Evolutionary conservation across 1,140 invertebrate species (phyloP), one percentile per base, ranked within the genome.

Genomic region (Trachymyrmex cornetzi): DNA sequence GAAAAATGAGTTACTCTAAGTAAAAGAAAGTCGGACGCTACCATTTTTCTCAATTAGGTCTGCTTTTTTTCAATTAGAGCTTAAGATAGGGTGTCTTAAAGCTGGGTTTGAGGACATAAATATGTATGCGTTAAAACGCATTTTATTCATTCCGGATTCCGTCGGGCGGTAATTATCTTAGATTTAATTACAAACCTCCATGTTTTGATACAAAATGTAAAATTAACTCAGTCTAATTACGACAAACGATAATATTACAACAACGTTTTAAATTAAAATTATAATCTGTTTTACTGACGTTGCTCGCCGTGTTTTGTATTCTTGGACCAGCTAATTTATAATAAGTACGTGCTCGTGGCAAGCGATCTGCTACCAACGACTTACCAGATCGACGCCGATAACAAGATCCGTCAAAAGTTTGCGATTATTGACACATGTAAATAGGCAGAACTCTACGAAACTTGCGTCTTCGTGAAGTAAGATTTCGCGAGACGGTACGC

Each of bases 21-120:
- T 79, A 90, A 88, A 72, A 90, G 24, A n/a, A 19, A 61, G 57
- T 34, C 38, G 69, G 34, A 85, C n/a, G 72, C 71, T 77, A 80
- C 87, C 90, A 90, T 90, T 91, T 90, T 88, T 91, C 89, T 88
- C 90, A 90, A 91, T 91, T 90, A 91, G 87, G 84, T 90, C 75
- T 81, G 82, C 87, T 90, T 90, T 91, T 88, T 91, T 88, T 88
- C 79, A 90, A 91, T 90, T 91, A 90, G 87, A 88, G 50, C 87
- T 87, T 87, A 87, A 87, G 71, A 38, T 27, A 12, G 53, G 63
- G 22, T 30, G 2, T 74, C 77, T 82, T 66, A 38, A 61, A 55
- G 61, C 71, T 72, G 69, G 74, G n/a, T 74, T 85, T 67, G 53
- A 67, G 16, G 74, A 86, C 85, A 91, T 91, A 91, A 91, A 91